These are phyloP conservation scores for Onychomys leucogaster DNA, from an alignment of 2,797 vertebrate species.

Conservation along the genomic window DNA sequence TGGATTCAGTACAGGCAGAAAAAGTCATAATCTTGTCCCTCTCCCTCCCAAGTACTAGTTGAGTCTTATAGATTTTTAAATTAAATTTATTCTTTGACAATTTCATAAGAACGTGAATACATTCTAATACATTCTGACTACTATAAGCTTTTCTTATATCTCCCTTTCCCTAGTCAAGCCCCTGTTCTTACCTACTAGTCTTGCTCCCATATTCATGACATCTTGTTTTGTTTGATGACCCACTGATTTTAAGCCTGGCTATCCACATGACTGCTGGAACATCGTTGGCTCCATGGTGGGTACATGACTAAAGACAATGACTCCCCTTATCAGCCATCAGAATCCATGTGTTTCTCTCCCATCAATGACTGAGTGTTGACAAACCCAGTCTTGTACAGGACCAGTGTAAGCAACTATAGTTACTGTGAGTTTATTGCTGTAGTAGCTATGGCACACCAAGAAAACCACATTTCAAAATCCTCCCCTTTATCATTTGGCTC, in stretches of 20 bases:
- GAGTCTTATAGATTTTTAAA: neutral
- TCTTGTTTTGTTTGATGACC: neutral
- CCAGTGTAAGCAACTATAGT: neutral
- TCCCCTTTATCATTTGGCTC: neutral
- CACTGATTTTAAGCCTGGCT: neutral
- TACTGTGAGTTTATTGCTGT: neutral
- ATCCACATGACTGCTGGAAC: neutral
- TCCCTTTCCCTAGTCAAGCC: neutral
- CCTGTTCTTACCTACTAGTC: neutral
- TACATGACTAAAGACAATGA: neutral
- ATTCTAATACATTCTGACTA: neutral
- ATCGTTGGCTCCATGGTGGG: neutral
- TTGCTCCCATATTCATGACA: neutral
- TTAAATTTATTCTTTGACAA: neutral
- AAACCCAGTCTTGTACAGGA: neutral
- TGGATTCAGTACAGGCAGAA: no score
- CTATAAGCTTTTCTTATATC: neutral
- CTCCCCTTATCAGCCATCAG: neutral
- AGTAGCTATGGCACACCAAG: neutral
- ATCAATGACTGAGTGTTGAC: neutral
- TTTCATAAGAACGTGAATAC: neutral
- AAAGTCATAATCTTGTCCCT: neutral
- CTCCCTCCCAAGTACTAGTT: neutral
- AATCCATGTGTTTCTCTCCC: neutral
- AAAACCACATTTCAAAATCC: neutral